phyloP scores from a whole-genome alignment of 2,888 invertebrate species.

The Drosophila cyrtoloma region DNA sequence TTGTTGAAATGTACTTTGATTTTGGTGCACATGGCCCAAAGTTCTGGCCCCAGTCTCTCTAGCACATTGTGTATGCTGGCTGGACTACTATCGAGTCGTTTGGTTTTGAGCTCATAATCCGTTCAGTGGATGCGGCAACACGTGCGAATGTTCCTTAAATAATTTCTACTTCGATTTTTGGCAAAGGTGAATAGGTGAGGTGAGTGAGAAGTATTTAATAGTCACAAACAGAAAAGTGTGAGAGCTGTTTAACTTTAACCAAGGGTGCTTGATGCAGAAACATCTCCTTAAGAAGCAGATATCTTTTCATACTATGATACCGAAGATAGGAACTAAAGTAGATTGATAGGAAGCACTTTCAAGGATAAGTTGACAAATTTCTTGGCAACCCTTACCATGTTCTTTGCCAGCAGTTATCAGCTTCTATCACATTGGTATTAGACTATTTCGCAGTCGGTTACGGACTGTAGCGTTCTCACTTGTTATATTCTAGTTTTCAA shows the following conservation, averaged over 20 bases:
- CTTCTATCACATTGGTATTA: too few species aligned
- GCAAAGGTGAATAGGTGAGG: slow-evolving; percentile 50
- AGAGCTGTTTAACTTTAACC: slow-evolving; percentile 31
- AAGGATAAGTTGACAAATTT: background rate
- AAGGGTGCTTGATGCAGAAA: background rate
- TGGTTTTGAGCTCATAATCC: slow-evolving; percentile 64
- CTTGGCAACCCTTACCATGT: background rate
- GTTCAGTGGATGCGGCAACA: slow-evolving; percentile 61
- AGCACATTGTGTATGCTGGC: slow-evolving; percentile 1
- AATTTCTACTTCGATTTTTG: slow-evolving; percentile 16
- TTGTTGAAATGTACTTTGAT: slow-evolving; percentile 69
- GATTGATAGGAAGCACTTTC: background rate
- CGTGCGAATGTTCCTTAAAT: slow-evolving; percentile 57
- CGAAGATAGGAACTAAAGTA: background rate
- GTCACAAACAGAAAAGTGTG: slow-evolving; percentile 30
- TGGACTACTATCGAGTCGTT: slow-evolving; percentile 12
- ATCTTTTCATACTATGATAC: too few species aligned
- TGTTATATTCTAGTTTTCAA: background rate
- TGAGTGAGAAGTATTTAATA: slow-evolving; percentile 47
- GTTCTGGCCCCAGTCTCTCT: background rate
- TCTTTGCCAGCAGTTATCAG: background rate
- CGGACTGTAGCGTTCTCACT: background rate
- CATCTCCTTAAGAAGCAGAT: background rate
- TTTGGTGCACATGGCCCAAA: slow-evolving; percentile 23
- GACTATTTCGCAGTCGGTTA: background rate